Evolutionary conservation across 2,797 vertebrate species (phyloP), one percentile per base, ranked within the genome.

Genomic region (Gorsachius magnificus): DNA sequence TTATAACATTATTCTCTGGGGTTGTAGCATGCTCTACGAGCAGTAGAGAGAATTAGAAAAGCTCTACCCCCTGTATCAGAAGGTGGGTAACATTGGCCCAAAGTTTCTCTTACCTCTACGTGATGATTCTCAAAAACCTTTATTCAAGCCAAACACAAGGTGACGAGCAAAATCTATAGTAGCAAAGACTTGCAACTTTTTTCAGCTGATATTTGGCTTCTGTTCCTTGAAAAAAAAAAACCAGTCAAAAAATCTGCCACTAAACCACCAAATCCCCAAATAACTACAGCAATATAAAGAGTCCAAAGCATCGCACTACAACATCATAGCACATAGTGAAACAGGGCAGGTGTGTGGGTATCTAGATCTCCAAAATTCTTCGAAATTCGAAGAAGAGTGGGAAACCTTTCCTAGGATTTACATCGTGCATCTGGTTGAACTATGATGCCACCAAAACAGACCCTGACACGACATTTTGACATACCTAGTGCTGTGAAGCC

Each of bases 1-100:
- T 79, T 81, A 64, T 28, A 61, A 24, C 16, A 15, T 53, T 66
- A 50, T 56, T 75, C 78, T 74, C 64, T 53, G 48, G 31, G 70
- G n/a, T 2, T n/a, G n/a, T 48, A 43, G 18, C 16, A 43, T 17
- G 48, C 12, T 53, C 28, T 53, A 2, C 5, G 38, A 77, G 68
- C 24, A 83, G 61, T 5, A 65, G 28, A 24, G 38, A 72, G 56
- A 54, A 45, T n/a, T 11, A 50, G 54, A 38, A 79, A 64, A 83
- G 66, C 56, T 72, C 50, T 3, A 28, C 13, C 41, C 4, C 16
- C 35, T 36, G 4, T 16, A 56, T 10, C 26, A 48, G 46, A 60
- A 70, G 24, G 17, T 12, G 24, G 38, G 13, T 20, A 75, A 33
- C 0, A 0, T 3, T 60, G 65, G 45, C 15, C 29, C 41, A 50